Conservation (phyloP, 2,797 vertebrate genomes). For the Rhinophrynus dorsalis region DNA sequence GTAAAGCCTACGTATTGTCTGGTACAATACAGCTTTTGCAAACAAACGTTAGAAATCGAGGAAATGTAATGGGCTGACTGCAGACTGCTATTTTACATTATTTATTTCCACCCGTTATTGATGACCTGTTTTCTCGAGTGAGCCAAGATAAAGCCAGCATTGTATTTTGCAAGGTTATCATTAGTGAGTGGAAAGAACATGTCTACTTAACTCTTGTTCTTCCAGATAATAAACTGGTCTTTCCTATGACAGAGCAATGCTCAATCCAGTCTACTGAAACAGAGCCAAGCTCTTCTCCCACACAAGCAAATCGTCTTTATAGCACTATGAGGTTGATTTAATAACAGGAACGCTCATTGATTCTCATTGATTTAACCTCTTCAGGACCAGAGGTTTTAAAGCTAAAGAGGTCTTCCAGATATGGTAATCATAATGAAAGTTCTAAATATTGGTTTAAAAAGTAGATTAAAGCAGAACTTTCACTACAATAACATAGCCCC, state of each 20-base stretch:
- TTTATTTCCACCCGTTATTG: constrained; percentile 41
- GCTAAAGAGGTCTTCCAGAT: too few species aligned
- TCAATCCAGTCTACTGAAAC: not conserved
- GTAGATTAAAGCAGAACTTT: too few species aligned
- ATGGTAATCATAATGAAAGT: too few species aligned
- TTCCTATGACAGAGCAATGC: not conserved
- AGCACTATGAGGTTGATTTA: not conserved
- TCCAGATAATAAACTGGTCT: not conserved
- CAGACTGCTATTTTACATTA: constrained; percentile 27
- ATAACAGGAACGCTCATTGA: too few species aligned
- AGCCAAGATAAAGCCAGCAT: constrained; percentile 26
- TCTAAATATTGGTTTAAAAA: too few species aligned
- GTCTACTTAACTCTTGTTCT: constrained; percentile 1
- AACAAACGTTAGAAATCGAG: constrained; percentile 32
- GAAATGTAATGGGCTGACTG: constrained; percentile 39
- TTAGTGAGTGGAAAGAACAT: constrained; percentile 5
- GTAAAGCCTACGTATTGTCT: constrained; percentile 36
- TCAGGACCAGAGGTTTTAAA: too few species aligned
- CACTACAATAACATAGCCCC: too few species aligned
- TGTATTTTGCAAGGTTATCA: constrained; percentile 24
- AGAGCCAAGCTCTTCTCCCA: not conserved
- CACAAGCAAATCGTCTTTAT: not conserved
- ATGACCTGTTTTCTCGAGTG: constrained; percentile 38
- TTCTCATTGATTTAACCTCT: too few species aligned
- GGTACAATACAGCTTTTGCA: constrained; percentile 36